Evolutionary conservation across 2,797 vertebrate genomes (phyloP).

Genomic region (Pygocentrus nattereri): DNA sequence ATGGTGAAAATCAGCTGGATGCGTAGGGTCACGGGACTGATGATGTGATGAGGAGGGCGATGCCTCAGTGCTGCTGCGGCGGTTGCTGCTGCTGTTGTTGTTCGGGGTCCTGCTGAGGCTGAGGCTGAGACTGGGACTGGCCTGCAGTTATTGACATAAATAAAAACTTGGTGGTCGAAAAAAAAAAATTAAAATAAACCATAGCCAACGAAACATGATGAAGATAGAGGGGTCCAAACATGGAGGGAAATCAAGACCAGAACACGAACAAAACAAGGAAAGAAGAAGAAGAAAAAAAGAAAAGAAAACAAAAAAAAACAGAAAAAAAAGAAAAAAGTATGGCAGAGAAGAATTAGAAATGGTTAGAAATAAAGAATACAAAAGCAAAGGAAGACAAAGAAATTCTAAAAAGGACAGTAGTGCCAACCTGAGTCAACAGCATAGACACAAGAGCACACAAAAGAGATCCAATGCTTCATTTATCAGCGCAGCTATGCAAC

Average conservation of each 20-base stretch:
- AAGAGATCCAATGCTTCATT: slow-evolving; percentile 13
- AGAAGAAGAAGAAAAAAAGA: slow-evolving; percentile 74
- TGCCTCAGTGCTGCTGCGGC: slow-evolving; percentile 82
- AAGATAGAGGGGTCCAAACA: slow-evolving; percentile 68
- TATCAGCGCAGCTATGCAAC: not conserved
- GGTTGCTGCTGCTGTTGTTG: slow-evolving; percentile 74
- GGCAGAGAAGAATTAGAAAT: slow-evolving; percentile 93
- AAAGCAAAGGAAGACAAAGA: slow-evolving; percentile 77
- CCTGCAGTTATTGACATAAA: slow-evolving; percentile 99
- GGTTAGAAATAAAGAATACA: slow-evolving; percentile 89
- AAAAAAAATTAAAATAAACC: slow-evolving; percentile 73
- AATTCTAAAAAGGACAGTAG: slow-evolving; percentile 70
- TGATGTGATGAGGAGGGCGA: slow-evolving; percentile 75
- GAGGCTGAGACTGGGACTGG: slow-evolving; percentile 83
- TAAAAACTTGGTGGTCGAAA: slow-evolving; percentile 98
- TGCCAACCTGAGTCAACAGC: slow-evolving; percentile 55
- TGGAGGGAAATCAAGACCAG: slow-evolving; percentile 63
- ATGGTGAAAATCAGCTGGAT: slow-evolving; percentile 79
- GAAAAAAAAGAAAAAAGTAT: slow-evolving; percentile 67
- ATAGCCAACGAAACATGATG: slow-evolving; percentile 85
- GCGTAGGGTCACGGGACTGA: slow-evolving; percentile 76
- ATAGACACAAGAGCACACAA: slow-evolving; percentile 62
- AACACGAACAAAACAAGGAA: slow-evolving; percentile 65
- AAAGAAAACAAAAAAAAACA: slow-evolving; percentile 78
- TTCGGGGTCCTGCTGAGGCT: slow-evolving; percentile 73